Conservation (phyloP, 2,888 invertebrate genomes). For the Furcula furcula region DNA sequence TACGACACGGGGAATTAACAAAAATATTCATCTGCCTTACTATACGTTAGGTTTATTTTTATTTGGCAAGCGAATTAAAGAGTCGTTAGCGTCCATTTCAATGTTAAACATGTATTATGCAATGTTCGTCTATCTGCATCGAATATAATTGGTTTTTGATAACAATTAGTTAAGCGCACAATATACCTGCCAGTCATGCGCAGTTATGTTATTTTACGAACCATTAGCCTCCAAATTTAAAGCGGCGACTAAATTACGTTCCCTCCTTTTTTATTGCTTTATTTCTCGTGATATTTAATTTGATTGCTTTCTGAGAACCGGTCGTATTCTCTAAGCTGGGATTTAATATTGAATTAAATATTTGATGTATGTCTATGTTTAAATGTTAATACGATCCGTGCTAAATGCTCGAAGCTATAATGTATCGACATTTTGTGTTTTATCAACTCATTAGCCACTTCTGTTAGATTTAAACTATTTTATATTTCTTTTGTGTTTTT, state of each 20-base stretch:
- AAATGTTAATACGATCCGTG: constrained; percentile 39
- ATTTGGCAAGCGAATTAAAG: neutral
- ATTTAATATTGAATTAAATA: constrained; percentile 33
- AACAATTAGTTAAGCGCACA: constrained; percentile 18
- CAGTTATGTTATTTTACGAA: constrained; percentile 31
- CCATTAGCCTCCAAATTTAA: constrained; percentile 48
- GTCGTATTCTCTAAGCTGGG: constrained; percentile 26
- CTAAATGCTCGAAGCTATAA: constrained; percentile 34
- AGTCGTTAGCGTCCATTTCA: neutral
- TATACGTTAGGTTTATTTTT: neutral
- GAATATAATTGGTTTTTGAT: constrained; percentile 15
- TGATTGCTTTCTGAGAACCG: constrained; percentile 40
- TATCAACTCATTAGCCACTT: constrained; percentile 42
- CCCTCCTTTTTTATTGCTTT: constrained; percentile 52
- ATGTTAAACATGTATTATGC: constrained; percentile 7
- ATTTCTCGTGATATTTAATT: constrained; percentile 50
- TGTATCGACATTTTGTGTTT: constrained; percentile 36
- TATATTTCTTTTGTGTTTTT: constrained; percentile 29
- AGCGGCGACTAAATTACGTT: constrained; percentile 39
- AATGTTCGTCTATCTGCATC: constrained; percentile 4
- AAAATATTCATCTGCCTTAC: neutral
- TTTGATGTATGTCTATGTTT: constrained; percentile 39
- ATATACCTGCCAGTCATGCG: constrained; percentile 11
- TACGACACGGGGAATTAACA: neutral
- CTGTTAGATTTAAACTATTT: constrained; percentile 37